Base-by-base conservation (phyloP, 2,797 vertebrate species). In the Apodemus agrarius region DNA sequence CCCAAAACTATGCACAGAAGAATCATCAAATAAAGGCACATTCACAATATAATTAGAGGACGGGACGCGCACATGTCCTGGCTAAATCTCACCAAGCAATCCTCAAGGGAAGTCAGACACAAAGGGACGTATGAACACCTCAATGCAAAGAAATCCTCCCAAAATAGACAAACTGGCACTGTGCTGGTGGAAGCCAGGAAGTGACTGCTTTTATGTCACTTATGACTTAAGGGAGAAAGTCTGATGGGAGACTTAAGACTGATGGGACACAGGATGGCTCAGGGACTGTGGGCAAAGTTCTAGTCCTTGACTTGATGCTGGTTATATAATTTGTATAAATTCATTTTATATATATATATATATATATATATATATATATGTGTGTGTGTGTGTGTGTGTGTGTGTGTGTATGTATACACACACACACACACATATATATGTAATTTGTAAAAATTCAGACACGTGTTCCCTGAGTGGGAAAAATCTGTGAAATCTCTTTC, bases 281-380 rank as follows among this genome's bases (percentile, higher is more conserved):
- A 21, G 74, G 21, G 31, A 52, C 24, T 57, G 12, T 49, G 13
- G 43, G 11, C 37, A 80, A 93, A 49, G 54, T 22, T 72, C 88
- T 90, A 61, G 61, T 90, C 80, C 78, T 90, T 69, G 57, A 78
- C 46, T 75, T 90, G 43, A 57, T 52, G 26, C 22, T 75, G 19
- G 79, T 86, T 92, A 80, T 46, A 54, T 9, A 76, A 46, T 84
- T 95, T 81, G 13, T 81, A 82, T 91, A 93, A 83, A n/a, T 82
- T 54, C n/a, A 72, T n/a, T n/a, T n/a, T n/a, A 12, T 37, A 86
- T 9, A 43, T 6, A 43, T 43, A 43, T 43, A 43, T 43, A 43
- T 43, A 43, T 43, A 43, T 43, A 43, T 43, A 43, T 43, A 43
- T 43, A 43, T 43, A 43, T 6, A 43, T 43, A 40, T 3, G 16